These are phyloP conservation scores for Germaria angustata DNA, from an alignment of 2,888 invertebrate species.

Conservation along the genomic window DNA sequence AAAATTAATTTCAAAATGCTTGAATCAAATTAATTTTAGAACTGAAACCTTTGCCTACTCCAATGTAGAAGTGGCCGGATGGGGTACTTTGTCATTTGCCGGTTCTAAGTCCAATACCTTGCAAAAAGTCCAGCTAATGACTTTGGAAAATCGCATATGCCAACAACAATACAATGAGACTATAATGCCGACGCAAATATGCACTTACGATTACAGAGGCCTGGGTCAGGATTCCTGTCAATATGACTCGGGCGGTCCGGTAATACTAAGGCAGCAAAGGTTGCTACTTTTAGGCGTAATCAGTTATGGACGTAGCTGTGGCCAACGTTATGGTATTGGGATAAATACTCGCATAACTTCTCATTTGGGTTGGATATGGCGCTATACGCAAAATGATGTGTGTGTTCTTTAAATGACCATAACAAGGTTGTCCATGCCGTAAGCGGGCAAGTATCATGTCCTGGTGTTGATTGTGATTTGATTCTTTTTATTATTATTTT, in stretches of 20 bases:
- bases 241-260: constrained; percentile 82
- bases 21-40: constrained; percentile 41
- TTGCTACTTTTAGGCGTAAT: constrained; percentile 81
- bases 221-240: constrained; percentile 81
- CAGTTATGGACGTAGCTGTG: constrained; percentile 82
- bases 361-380: constrained; percentile 82
- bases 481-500: neutral
- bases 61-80: constrained; percentile 78
- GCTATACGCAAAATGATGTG: constrained; percentile 71
- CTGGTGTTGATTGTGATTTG: neutral
- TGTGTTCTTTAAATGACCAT: constrained; percentile 67
- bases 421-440: neutral
- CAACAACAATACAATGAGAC: constrained; percentile 68
- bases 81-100: constrained; percentile 82
- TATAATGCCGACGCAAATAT: constrained; percentile 69
- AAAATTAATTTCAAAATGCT: neutral
- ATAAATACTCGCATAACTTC: constrained; percentile 82
- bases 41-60: constrained; percentile 69
- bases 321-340: constrained; percentile 78
- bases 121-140: constrained; percentile 80
- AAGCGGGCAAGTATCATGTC: constrained; percentile 14
- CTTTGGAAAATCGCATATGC: constrained; percentile 71
- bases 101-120: constrained; percentile 80
- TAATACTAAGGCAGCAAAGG: constrained; percentile 79
- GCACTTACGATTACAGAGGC: constrained; percentile 73